These are phyloP conservation scores for Xenus cinereus DNA, from an alignment of 2,113 vertebrate genomes.

Conservation along the genomic window DNA sequence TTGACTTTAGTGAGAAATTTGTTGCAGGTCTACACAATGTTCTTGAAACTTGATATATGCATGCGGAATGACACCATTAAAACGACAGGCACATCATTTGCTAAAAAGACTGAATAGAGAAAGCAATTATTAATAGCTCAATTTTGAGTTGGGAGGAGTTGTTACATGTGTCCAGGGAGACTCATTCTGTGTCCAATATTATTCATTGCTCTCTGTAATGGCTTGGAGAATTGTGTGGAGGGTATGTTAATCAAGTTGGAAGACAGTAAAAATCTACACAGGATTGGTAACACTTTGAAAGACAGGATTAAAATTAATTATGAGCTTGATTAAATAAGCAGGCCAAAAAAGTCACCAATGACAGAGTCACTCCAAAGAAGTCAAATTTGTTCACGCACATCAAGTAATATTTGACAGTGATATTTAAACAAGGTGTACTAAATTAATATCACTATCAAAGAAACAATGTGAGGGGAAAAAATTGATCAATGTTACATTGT, in stretches of 20 bases:
- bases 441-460: background rate
- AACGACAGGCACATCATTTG: slow-evolving; percentile 27
- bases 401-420: background rate
- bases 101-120: slow-evolving; percentile 44
- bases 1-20: background rate
- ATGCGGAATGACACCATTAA: slow-evolving; percentile 21
- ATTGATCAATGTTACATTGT: background rate
- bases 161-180: slow-evolving; percentile 35
- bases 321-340: slow-evolving; percentile 40
- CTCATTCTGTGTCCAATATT: background rate
- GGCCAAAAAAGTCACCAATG: background rate
- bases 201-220: slow-evolving; percentile 41
- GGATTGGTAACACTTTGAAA: slow-evolving; percentile 45
- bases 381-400: background rate
- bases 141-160: slow-evolving; percentile 41
- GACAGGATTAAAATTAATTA: slow-evolving; percentile 64
- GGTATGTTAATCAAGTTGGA: slow-evolving; percentile 51
- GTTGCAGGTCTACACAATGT: background rate
- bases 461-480: background rate
- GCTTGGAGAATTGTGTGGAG: slow-evolving; percentile 10
- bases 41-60: background rate
- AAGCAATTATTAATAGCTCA: slow-evolving; percentile 60
- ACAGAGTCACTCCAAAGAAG: background rate
- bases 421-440: background rate
- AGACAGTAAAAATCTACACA: slow-evolving; percentile 54